Percentiles rank a stretch among this genome's conserved stretches.
Conservation (phyloP, 2,888 invertebrate species). For the Tenthredo livida region DNA sequence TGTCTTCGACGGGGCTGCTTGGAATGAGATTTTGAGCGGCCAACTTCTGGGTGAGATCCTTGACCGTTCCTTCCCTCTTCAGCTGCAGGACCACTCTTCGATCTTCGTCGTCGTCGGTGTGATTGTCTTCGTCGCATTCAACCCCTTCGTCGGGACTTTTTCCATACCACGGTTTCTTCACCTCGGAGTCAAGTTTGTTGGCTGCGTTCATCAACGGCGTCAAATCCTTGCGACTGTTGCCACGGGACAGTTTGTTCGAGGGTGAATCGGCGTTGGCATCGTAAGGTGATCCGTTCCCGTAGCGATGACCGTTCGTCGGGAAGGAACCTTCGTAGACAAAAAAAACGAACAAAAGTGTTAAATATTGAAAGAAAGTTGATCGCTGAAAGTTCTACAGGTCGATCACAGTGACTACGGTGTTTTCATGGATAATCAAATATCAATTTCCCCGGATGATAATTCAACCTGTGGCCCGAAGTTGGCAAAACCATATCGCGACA, state of each 20-base stretch:
- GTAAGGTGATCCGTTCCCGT: slow-evolving; percentile 72
- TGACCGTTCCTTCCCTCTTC: slow-evolving; percentile 92
- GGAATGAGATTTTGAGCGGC: slow-evolving; percentile 85
- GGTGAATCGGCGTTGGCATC: slow-evolving; percentile 72
- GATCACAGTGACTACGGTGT: background rate
- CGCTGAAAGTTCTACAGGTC: background rate
- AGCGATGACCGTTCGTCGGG: slow-evolving; percentile 70
- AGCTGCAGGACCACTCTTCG: slow-evolving; percentile 84
- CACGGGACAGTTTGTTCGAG: slow-evolving; percentile 74
- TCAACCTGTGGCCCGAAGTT: slow-evolving; percentile 14
- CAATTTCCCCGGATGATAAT: slow-evolving; percentile 7
- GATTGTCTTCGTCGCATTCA: slow-evolving; percentile 80
- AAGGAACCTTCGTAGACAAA: slow-evolving; percentile 65
- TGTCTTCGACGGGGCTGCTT: slow-evolving; percentile 79
- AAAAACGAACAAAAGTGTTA: background rate
- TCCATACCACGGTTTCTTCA: slow-evolving; percentile 79
- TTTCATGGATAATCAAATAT: background rate
- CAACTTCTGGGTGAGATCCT: slow-evolving; percentile 92
- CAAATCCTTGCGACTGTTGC: slow-evolving; percentile 79
- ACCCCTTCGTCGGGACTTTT: slow-evolving; percentile 81
- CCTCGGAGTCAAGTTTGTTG: slow-evolving; percentile 81
- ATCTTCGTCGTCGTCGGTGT: slow-evolving; percentile 80
- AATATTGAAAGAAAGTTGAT: background rate
- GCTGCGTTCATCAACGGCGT: slow-evolving; percentile 81
- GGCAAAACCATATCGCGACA: slow-evolving; percentile 1